Conservation (phyloP, 1,140 invertebrate genomes). For the Elysia chlorotica region DNA sequence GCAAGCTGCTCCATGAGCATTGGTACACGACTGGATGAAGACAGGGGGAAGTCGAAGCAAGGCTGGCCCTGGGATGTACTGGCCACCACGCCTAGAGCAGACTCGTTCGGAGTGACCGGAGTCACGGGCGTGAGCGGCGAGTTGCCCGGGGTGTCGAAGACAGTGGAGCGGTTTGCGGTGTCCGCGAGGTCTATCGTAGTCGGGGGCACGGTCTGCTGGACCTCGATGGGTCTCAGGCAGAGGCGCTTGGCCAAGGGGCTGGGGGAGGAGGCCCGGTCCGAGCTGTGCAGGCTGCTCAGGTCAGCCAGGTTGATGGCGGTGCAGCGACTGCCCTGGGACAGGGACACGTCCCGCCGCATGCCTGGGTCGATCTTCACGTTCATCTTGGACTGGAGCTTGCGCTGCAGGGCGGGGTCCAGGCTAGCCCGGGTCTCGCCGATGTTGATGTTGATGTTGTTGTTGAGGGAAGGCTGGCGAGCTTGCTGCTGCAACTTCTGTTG, state of each 20-base stretch:
- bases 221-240: too few relatives aligned
- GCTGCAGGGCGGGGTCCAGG: background rate
- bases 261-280: background rate
- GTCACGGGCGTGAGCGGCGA: too few relatives aligned
- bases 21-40: too few relatives aligned
- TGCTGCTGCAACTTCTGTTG: too few relatives aligned
- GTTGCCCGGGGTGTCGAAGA: constrained; percentile 19
- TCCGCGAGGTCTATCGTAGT: background rate
- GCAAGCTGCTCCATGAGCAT: too few relatives aligned
- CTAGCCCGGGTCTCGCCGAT: background rate
- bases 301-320: constrained; percentile 20
- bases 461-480: background rate
- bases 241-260: background rate
- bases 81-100: too few relatives aligned
- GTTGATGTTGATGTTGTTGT: constrained; percentile 7
- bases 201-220: background rate
- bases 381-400: background rate
- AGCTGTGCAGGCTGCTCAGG: background rate
- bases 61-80: too few relatives aligned
- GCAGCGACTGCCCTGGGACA: constrained; percentile 8
- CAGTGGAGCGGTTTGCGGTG: constrained; percentile 5
- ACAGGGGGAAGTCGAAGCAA: too few relatives aligned
- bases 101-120: too few relatives aligned
- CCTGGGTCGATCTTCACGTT: constrained; percentile 19
- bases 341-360: constrained; percentile 1